These are phyloP conservation scores for Hormaphis cornu DNA, from an alignment of 1,140 invertebrate species.

Conservation along the genomic window DNA sequence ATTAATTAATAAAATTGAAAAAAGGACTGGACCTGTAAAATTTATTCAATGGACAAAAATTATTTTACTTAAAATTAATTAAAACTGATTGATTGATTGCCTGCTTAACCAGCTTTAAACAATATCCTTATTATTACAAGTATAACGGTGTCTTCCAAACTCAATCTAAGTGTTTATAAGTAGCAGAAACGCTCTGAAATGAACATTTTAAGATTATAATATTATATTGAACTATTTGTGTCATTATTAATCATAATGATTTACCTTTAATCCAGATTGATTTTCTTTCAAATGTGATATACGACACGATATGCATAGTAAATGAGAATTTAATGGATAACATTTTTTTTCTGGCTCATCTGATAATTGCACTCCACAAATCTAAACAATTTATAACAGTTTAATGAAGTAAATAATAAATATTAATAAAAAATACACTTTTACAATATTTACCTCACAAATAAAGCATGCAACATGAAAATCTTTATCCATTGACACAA, in stretches of 20 bases:
- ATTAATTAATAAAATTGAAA: too few relatives aligned
- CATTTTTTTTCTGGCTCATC: constrained; percentile 94
- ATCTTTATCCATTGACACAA: constrained; percentile 98
- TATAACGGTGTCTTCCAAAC: background rate
- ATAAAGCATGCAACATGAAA: constrained; percentile 98
- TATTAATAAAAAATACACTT: background rate
- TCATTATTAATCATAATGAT: background rate
- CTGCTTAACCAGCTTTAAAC: too few relatives aligned
- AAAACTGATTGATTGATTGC: too few relatives aligned
- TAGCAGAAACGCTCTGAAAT: constrained; percentile 25
- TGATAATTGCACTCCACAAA: constrained; percentile 92
- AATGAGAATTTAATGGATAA: constrained; percentile 80
- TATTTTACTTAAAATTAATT: too few relatives aligned
- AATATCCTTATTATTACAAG: too few relatives aligned
- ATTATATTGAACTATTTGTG: too few relatives aligned
- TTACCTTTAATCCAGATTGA: constrained; percentile 41
- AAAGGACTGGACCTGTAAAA: too few relatives aligned
- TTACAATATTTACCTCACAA: constrained; percentile 62
- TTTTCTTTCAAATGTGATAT: constrained; percentile 66
- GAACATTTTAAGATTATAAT: background rate
- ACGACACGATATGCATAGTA: constrained; percentile 87
- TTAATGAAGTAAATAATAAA: background rate
- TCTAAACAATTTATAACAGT: too few relatives aligned
- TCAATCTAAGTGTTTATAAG: constrained; percentile 24
- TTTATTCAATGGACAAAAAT: too few relatives aligned